A percentile compares a stretch with the other conserved stretches of the same genome.
Evolutionary conservation across 2,797 vertebrate species (phyloP).

Genomic region (Euphonia xanthogaster): DNA sequence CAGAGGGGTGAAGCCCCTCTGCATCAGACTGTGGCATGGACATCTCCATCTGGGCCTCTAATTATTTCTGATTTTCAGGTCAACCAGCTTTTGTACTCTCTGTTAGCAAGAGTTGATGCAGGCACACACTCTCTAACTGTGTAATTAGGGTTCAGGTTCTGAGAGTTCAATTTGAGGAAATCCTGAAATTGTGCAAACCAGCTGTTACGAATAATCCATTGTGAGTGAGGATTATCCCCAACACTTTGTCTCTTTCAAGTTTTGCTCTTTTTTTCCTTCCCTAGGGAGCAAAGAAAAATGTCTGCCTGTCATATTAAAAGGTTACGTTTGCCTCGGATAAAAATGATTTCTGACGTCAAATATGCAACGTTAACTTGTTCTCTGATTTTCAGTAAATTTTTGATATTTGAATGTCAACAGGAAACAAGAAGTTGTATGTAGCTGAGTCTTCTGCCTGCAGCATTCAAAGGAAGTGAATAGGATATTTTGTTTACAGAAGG

Average conservation of each 20-base stretch:
- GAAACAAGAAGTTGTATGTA: not conserved
- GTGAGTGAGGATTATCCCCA: constrained; percentile 37
- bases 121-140: not conserved
- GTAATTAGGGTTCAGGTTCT: constrained; percentile 8
- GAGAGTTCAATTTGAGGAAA: constrained; percentile 42
- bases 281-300: not conserved
- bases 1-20: not conserved
- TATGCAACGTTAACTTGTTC: not conserved
- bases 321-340: not conserved
- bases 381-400: not conserved
- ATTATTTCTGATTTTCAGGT: not conserved
- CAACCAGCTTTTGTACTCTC: not conserved
- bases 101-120: not conserved
- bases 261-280: not conserved
- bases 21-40: not conserved
- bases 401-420: not conserved
- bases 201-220: not conserved
- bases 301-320: not conserved
- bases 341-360: not conserved
- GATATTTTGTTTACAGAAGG: not conserved
- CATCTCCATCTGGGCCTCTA: not conserved
- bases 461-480: not conserved
- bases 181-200: constrained; percentile 38
- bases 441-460: not conserved
- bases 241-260: not conserved